phyloP scores from a whole-genome alignment of 2,888 invertebrate genomes.

The Epiperipatus broadwayi region DNA sequence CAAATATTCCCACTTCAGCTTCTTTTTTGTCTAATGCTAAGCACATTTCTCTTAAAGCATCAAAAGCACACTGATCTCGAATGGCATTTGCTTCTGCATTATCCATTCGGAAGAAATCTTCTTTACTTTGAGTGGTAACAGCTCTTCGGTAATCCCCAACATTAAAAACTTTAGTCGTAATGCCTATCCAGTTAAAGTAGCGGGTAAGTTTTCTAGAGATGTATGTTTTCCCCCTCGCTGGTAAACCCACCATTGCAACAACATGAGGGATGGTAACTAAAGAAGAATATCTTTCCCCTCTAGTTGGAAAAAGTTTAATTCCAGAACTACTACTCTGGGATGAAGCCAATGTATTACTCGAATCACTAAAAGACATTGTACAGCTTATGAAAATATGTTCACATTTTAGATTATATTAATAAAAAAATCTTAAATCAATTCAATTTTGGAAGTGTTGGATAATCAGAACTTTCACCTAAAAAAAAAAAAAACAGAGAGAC shows the following conservation, averaged over 20 bases:
- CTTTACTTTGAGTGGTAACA: conserved; percentile 79
- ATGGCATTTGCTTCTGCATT: conserved; percentile 91
- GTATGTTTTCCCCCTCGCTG: conserved; percentile 96
- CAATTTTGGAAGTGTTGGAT: too few species aligned
- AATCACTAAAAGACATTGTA: too few species aligned
- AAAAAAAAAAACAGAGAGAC: too few species aligned
- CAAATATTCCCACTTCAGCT: conserved; percentile 93
- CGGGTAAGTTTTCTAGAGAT: conserved; percentile 94
- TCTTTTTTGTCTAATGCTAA: conserved; percentile 36
- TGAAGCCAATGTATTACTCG: too few species aligned
- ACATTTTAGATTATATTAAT: too few species aligned
- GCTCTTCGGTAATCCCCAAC: conserved; percentile 92
- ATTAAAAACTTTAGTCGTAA: conserved; percentile 92
- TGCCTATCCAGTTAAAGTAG: conserved; percentile 98
- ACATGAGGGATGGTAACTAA: conserved; percentile 90
- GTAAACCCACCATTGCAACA: conserved; percentile 95
- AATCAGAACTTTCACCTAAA: too few species aligned
- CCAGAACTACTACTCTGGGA: too few species aligned
- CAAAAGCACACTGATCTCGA: conserved; percentile 54
- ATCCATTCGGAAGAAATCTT: conserved; percentile 88
- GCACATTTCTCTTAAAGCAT: conserved; percentile 85
- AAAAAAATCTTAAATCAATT: too few species aligned
- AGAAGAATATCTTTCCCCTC: too few species aligned
- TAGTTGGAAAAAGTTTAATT: too few species aligned
- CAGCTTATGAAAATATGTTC: too few species aligned